Conservation (phyloP, 92 coral and sea anemone species). For the Epizoanthus rinbou region DNA sequence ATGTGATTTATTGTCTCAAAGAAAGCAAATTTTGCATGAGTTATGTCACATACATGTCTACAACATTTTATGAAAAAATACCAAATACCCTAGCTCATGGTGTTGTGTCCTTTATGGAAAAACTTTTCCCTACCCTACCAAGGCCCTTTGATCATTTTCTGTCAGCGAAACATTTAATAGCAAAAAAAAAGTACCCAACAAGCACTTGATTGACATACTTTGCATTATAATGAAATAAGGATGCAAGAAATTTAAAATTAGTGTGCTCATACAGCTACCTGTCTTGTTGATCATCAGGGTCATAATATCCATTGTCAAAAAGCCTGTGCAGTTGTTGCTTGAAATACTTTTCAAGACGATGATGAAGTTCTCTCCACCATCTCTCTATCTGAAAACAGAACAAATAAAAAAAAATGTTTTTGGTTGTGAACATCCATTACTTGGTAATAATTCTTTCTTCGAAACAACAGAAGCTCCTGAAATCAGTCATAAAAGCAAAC, state of each 20-base stretch:
- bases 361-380: constrained; percentile 24
- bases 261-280: neutral
- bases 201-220: neutral
- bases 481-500: neutral
- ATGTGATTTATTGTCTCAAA: neutral
- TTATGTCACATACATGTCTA: neutral
- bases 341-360: constrained; percentile 12
- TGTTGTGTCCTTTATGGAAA: neutral
- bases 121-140: neutral
- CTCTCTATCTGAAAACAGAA: constrained; percentile 13
- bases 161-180: neutral
- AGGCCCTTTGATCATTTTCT: neutral
- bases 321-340: constrained; percentile 8
- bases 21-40: neutral
- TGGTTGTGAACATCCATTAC: neutral
- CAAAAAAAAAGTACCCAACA: neutral
- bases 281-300: constrained; percentile 7
- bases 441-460: neutral
- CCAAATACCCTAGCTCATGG: neutral
- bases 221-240: neutral
- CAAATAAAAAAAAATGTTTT: neutral
- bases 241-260: neutral
- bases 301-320: constrained; percentile 10
- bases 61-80: neutral
- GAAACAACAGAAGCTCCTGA: neutral